Evolutionary conservation across 2,113 vertebrate species (phyloP).

Genomic region (Hoplias malabaricus): DNA sequence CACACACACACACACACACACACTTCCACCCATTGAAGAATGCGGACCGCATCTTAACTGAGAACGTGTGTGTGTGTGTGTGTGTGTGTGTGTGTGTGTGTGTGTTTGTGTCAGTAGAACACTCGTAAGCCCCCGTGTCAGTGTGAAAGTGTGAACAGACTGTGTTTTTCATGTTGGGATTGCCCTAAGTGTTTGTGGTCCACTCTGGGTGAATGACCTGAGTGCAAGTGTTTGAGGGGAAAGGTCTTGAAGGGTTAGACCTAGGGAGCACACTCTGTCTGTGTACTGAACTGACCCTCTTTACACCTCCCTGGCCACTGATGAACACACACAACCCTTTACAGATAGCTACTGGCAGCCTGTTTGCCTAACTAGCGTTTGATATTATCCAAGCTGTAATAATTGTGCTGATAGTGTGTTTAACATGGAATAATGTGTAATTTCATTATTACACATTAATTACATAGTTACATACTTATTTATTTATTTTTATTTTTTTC

Average conservation of each 20-base stretch:
- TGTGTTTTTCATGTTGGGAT: slow-evolving; percentile 23
- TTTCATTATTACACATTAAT: too few species aligned
- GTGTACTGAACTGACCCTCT: slow-evolving; percentile 17
- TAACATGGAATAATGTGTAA: too few species aligned
- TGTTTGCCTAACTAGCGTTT: slow-evolving; percentile 61
- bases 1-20: slow-evolving; percentile 59
- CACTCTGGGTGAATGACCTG: slow-evolving; percentile 59
- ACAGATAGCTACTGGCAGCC: slow-evolving; percentile 52
- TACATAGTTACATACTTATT: too few species aligned
- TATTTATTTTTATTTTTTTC: too few species aligned
- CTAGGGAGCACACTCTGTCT: slow-evolving; percentile 14
- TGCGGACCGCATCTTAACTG: slow-evolving; percentile 60
- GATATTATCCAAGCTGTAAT: slow-evolving; percentile 50
- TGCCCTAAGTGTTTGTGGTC: slow-evolving; percentile 44
- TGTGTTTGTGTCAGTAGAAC: too few species aligned
- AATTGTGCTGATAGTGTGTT: too few species aligned
- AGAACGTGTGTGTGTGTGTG: slow-evolving; percentile 29
- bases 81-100: too few species aligned
- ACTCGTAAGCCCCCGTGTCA: slow-evolving; percentile 19
- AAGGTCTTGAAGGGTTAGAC: slow-evolving; percentile 57
- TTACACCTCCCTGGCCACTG: slow-evolving; percentile 1
- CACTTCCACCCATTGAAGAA: slow-evolving; percentile 58
- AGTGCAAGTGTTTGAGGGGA: slow-evolving; percentile 52
- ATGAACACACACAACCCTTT: slow-evolving; percentile 49
- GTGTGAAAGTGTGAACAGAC: slow-evolving; percentile 60